phyloP scores from a whole-genome alignment of 2,888 invertebrate genomes.

The Caenorhabditis plicata region DNA sequence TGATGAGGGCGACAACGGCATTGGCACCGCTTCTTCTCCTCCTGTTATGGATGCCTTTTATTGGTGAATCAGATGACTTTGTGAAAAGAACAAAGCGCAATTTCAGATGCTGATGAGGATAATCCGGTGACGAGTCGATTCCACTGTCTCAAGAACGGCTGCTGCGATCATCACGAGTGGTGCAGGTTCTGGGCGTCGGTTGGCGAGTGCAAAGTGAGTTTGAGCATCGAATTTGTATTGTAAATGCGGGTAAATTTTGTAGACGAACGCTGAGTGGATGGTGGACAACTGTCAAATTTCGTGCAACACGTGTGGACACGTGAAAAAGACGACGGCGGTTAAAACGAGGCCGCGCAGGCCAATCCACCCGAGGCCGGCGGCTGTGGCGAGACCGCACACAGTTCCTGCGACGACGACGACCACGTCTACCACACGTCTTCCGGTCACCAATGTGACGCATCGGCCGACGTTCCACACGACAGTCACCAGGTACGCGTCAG shows the following conservation, averaged over 20 bases:
- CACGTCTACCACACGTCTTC: background rate
- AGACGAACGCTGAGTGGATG: slow-evolving; percentile 65
- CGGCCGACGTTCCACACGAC: no score
- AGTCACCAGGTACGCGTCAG: no score
- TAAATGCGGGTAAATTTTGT: slow-evolving; percentile 4
- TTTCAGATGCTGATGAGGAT: slow-evolving; percentile 49
- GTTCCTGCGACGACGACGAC: background rate
- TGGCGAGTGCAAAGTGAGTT: slow-evolving; percentile 54
- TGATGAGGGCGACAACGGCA: no score
- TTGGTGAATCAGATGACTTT: no score
- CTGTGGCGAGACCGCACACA: background rate
- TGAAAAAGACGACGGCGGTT: background rate
- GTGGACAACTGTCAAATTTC: slow-evolving; percentile 57
- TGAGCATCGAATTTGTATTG: background rate
- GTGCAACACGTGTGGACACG: slow-evolving; percentile 53
- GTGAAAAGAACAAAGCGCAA: no score
- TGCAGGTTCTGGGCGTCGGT: slow-evolving; percentile 62
- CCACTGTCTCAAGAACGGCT: slow-evolving; percentile 62
- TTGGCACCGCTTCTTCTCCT: no score
- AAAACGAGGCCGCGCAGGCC: background rate
- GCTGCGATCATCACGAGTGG: slow-evolving; percentile 66
- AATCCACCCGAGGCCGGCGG: background rate
- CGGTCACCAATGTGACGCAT: background rate
- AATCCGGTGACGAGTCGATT: slow-evolving; percentile 54
- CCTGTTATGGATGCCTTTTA: no score